A percentile compares a stretch with the other conserved stretches of the same genome.
Conservation (phyloP, 2,113 vertebrate species). For the Seriola aureovittata region DNA sequence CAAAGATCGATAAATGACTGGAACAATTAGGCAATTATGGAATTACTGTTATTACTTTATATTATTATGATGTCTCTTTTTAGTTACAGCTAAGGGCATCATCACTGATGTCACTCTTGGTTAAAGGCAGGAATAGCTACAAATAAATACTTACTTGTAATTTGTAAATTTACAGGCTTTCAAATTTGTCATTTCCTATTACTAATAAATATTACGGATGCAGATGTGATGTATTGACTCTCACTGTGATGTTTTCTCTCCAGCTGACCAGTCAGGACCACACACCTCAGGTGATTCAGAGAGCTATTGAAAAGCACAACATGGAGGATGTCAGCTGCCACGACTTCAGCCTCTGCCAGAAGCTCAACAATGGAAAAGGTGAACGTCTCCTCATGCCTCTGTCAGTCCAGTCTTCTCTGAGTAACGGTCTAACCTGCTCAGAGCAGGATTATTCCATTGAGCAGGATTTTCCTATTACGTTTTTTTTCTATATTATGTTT, state of each 20-base stretch:
- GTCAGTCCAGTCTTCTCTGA: not conserved
- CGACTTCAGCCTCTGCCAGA: constrained; percentile 88
- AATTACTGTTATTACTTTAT: not conserved
- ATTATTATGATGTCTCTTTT: not conserved
- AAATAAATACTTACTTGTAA: not conserved
- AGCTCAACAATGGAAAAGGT: constrained; percentile 87
- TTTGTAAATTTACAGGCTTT: not conserved
- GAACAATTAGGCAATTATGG: not conserved
- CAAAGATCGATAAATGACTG: not conserved
- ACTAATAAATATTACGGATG: not conserved
- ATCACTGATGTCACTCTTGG: not conserved
- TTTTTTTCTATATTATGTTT: not conserved
- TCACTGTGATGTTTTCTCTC: constrained; percentile 8
- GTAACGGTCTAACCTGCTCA: not conserved
- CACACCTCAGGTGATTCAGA: constrained; percentile 87
- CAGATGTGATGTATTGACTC: accelerated
- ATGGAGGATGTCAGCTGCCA: constrained; percentile 78
- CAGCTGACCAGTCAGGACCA: constrained; percentile 95
- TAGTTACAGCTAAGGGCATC: not conserved
- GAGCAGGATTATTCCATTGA: not conserved
- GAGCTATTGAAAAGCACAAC: constrained; percentile 90
- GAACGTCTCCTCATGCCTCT: constrained; percentile 13
- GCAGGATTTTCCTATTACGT: not conserved
- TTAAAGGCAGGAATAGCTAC: not conserved
- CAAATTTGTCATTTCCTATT: too few species aligned